Base-by-base conservation (phyloP, 2,888 invertebrate genomes). In the Agrilus mali region DNA sequence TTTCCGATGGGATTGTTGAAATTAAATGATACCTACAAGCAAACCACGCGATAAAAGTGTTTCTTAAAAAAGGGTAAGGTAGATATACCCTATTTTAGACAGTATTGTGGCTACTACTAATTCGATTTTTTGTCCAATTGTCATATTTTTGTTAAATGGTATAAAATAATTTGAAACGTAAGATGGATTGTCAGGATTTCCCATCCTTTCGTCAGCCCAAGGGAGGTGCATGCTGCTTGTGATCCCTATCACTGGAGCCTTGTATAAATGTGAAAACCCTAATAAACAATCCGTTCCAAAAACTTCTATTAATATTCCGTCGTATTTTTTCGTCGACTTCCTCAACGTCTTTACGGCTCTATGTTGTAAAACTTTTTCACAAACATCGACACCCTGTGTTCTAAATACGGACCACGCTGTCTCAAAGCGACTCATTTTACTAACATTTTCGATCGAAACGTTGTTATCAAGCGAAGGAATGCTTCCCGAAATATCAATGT, bases 221-320 rank as follows among this genome's bases (percentile, higher is more conserved):
- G 78, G 75, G 66, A 77, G 69, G 7, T 74, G 53, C 0, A 67
- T 60, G 40, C 74, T 73, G 1, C 75, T 73, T 20, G 75, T 75
- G 2, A 75, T 47, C 0, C 69, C 74, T 1, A 80, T 66, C 2
- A 75, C 68, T 1, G 80, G 78, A 7, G 72, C 68, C 22, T 70
- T 62, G 38, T 80, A 59, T 41, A 71, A 58, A 54, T 78, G 63
- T 2, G 75, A 75, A 13, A 80, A 61, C 0, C 74, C 78, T 49
- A 79, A 60, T 38, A 73, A 61, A 51, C 80, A 80, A 48, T 80
- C 78, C 15, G 71, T 70, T 45, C 72, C 74, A 51, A 80, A 80
- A 45, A 72, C 68, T 58, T 78, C 78, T 7, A 70, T 65, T 6
- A 80, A 58, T 1, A 77, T 60, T 5, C 79, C 52, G 40, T 60